Conservation (phyloP, 2,113 vertebrate species). For the Zosterops borbonicus region DNA sequence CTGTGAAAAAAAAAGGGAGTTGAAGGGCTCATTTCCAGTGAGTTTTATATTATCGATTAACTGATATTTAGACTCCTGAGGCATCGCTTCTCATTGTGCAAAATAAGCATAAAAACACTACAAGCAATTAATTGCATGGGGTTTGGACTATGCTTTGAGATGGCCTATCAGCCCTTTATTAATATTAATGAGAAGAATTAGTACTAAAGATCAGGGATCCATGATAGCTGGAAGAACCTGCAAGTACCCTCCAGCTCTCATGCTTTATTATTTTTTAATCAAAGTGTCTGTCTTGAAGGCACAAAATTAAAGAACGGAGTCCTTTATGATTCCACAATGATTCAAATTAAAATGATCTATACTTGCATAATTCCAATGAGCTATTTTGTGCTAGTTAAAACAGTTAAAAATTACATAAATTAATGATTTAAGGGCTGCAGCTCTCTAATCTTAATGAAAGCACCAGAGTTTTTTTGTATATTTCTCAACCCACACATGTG, state of each 20-base stretch:
- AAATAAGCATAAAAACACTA: slow-evolving; percentile 79
- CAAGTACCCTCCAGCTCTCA: slow-evolving; percentile 73
- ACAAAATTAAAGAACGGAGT: slow-evolving; percentile 77
- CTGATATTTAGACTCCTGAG: slow-evolving; percentile 67
- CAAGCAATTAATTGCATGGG: slow-evolving; percentile 76
- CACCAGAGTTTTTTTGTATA: slow-evolving; percentile 21
- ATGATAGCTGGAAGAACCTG: slow-evolving; percentile 70
- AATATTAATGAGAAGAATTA: slow-evolving; percentile 82
- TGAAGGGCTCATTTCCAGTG: slow-evolving; percentile 58
- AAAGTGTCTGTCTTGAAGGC: slow-evolving; percentile 80
- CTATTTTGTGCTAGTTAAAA: slow-evolving; percentile 80
- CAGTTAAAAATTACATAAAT: slow-evolving; percentile 80
- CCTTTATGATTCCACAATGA: slow-evolving; percentile 79
- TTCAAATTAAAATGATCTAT: slow-evolving; percentile 83
- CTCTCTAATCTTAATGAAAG: slow-evolving; percentile 74
- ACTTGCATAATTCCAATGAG: slow-evolving; percentile 73
- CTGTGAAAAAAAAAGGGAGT: slow-evolving; percentile 23
- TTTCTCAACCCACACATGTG: slow-evolving; percentile 46
- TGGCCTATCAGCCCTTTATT: slow-evolving; percentile 75
- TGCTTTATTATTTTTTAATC: slow-evolving; percentile 85
- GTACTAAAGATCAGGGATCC: slow-evolving; percentile 75
- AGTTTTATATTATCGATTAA: slow-evolving; percentile 75
- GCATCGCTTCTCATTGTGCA: slow-evolving; percentile 69
- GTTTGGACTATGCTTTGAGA: slow-evolving; percentile 62
- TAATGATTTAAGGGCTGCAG: slow-evolving; percentile 67